Conservation (phyloP, 2,888 invertebrate species). For the Trichopoda pennipes region DNA sequence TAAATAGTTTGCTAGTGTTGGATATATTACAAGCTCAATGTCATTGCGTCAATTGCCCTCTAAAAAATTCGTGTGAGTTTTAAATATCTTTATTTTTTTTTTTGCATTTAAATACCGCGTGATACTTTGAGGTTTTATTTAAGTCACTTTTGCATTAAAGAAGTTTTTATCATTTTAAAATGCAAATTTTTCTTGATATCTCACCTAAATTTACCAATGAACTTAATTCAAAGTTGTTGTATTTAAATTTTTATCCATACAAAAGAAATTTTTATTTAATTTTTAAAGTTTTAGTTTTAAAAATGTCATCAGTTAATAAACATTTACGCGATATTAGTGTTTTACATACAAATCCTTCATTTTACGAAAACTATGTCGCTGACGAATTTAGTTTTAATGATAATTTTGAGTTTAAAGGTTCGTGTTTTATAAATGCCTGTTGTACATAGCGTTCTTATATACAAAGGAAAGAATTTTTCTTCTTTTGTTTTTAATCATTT, state of each 20-base stretch:
- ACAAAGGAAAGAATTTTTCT: too few relatives aligned
- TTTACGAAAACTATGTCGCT: slow-evolving; percentile 36
- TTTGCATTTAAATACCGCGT: background rate
- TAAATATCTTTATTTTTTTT: background rate
- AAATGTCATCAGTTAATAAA: slow-evolving; percentile 52
- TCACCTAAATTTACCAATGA: slow-evolving; percentile 29
- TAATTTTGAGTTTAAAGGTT: slow-evolving; percentile 75
- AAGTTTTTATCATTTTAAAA: slow-evolving; percentile 52
- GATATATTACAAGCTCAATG: slow-evolving; percentile 72
- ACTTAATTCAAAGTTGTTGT: slow-evolving; percentile 7
- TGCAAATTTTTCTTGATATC: slow-evolving; percentile 48
- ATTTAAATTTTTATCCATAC: slow-evolving; percentile 1
- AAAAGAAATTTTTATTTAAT: background rate
- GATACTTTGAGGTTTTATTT: background rate
- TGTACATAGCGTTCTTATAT: too few relatives aligned
- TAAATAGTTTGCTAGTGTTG: slow-evolving; percentile 30
- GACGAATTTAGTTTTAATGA: slow-evolving; percentile 73
- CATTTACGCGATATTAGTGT: slow-evolving; percentile 57
- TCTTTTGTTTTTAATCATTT: too few relatives aligned
- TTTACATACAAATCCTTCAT: slow-evolving; percentile 61
- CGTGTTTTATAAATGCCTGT: background rate
- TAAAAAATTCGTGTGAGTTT: slow-evolving; percentile 78
- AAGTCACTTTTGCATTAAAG: background rate
- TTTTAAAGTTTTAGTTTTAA: slow-evolving; percentile 55
- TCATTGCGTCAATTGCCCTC: slow-evolving; percentile 77